These are phyloP conservation scores for Sternotherus odoratus DNA, from an alignment of 2,797 vertebrate species.

Conservation along the genomic window DNA sequence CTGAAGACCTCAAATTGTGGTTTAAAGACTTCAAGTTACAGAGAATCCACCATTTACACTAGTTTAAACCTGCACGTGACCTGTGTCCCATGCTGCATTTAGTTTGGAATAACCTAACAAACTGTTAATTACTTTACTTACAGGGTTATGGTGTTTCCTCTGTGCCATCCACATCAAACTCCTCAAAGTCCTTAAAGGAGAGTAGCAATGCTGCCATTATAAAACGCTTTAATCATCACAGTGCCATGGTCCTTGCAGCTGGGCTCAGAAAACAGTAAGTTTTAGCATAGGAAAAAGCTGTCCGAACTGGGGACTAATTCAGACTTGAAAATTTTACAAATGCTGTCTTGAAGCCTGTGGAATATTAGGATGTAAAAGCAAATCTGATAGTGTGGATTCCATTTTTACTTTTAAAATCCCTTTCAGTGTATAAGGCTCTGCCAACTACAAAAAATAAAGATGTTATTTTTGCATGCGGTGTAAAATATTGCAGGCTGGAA, in stretches of 20 bases:
- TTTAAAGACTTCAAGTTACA: no score
- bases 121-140: conserved; percentile 46
- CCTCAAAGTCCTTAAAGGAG: conserved; percentile 90
- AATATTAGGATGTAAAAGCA: neutral
- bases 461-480: neutral
- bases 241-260: conserved; percentile 98
- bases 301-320: neutral
- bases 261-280: conserved; percentile 93
- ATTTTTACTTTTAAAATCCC: conserved; percentile 10
- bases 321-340: conserved; percentile 6
- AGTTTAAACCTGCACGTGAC: no score
- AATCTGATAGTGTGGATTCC: neutral
- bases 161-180: conserved; percentile 87
- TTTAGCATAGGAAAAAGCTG: neutral
- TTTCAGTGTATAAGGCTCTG: neutral
- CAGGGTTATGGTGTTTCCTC: conserved; percentile 92
- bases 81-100: no score
- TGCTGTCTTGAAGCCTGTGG: neutral
- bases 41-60: no score
- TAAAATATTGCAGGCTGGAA: neutral
- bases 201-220: conserved; percentile 98
- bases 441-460: neutral
- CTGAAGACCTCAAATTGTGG: no score
- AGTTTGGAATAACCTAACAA: neutral
- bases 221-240: conserved; percentile 98